These are phyloP conservation scores for Augochlorella aurata DNA, from an alignment of 2,888 invertebrate genomes.

Conservation along the genomic window DNA sequence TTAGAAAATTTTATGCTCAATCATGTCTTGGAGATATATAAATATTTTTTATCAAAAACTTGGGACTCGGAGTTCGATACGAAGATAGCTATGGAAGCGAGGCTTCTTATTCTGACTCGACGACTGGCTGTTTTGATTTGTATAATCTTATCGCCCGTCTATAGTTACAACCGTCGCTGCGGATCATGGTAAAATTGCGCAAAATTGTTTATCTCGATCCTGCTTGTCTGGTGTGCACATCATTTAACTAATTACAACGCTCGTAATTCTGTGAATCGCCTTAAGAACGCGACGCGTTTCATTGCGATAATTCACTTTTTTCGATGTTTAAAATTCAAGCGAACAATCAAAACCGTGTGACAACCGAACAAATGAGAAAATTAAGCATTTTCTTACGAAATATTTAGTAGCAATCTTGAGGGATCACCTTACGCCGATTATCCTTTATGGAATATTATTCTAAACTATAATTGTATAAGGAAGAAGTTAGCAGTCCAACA, in stretches of 20 bases:
- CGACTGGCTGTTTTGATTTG: neutral
- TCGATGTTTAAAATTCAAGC: neutral
- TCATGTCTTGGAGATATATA: neutral
- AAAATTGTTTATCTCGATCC: neutral
- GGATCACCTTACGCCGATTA: too few relatives aligned
- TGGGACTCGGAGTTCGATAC: neutral
- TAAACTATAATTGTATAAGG: too few relatives aligned
- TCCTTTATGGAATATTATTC: too few relatives aligned
- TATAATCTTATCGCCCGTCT: neutral
- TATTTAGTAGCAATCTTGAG: too few relatives aligned
- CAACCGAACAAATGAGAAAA: too few relatives aligned
- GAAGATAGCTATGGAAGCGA: neutral
- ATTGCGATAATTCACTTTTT: neutral
- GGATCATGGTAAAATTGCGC: neutral
- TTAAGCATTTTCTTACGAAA: too few relatives aligned
- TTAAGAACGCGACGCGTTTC: neutral
- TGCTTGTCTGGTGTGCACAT: neutral
- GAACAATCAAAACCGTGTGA: neutral
- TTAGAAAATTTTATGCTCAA: neutral
- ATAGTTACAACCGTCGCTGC: neutral
- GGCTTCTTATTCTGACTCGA: neutral
- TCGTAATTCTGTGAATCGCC: neutral
- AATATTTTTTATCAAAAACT: neutral
- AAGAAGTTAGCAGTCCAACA: too few relatives aligned
- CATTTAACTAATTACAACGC: neutral